Evolutionary conservation across 1,140 invertebrate genomes (phyloP).

Genomic region (Pseudomyrmex cubaensis): DNA sequence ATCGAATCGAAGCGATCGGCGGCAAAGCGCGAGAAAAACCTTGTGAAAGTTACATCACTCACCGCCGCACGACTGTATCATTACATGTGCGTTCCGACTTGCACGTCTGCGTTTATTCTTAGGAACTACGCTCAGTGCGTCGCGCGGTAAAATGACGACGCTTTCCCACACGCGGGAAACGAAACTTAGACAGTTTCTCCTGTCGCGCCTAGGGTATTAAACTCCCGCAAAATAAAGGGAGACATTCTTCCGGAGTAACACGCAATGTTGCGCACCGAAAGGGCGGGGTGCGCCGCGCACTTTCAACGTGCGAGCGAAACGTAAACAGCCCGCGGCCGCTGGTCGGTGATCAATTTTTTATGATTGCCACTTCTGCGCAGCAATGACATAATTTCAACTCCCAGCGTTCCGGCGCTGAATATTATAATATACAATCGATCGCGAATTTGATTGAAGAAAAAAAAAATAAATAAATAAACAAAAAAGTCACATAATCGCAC

Average conservation of each 20-base stretch:
- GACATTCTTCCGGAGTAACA: background rate
- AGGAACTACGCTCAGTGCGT: slow-evolving; percentile 72
- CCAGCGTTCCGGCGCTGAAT: background rate
- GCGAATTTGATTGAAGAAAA: background rate
- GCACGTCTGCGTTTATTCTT: slow-evolving; percentile 73
- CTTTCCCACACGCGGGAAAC: slow-evolving; percentile 18
- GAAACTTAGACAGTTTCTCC: background rate
- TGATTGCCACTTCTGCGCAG: background rate
- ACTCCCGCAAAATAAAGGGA: background rate
- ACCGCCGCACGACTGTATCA: slow-evolving; percentile 66
- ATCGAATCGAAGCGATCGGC: slow-evolving; percentile 40
- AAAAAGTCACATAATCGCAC: background rate
- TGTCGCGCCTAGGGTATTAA: background rate
- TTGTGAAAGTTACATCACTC: slow-evolving; percentile 81
- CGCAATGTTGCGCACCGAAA: too few species aligned
- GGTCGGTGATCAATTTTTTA: slow-evolving; percentile 12
- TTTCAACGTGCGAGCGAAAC: slow-evolving; percentile 44
- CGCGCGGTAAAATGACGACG: slow-evolving; percentile 26
- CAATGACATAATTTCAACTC: background rate
- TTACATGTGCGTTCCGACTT: slow-evolving; percentile 71
- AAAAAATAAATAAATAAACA: background rate
- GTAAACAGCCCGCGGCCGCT: background rate
- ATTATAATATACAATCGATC: background rate
- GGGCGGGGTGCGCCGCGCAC: background rate
- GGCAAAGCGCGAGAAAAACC: slow-evolving; percentile 72